Evolutionary conservation across 2,888 invertebrate genomes (phyloP).

Genomic region (Quadroppia sp.): DNA sequence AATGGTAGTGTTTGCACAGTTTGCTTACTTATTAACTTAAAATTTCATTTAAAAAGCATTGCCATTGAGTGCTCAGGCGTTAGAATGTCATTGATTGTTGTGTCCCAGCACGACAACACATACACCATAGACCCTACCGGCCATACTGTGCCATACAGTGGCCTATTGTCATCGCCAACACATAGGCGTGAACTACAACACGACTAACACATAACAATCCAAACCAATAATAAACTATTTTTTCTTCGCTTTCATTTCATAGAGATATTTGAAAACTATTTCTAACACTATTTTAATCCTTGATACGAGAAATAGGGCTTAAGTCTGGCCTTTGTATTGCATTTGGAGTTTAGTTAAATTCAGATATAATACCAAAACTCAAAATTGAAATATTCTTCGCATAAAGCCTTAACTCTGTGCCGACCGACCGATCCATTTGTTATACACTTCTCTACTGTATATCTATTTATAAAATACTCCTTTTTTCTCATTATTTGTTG

Average conservation of each 20-base stretch:
- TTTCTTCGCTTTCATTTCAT: neutral
- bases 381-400: neutral
- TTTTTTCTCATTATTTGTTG: constrained; percentile 18
- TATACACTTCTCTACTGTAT: neutral
- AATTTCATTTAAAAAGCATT: constrained; percentile 27
- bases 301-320: constrained; percentile 7
- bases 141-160: neutral
- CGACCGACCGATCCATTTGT: constrained; percentile 13
- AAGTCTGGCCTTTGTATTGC: neutral
- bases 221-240: constrained; percentile 34
- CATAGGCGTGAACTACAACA: constrained; percentile 38
- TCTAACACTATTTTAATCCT: constrained; percentile 27
- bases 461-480: neutral
- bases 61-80: neutral
- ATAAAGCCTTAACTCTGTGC: neutral
- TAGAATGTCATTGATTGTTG: constrained; percentile 29
- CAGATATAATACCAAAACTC: neutral
- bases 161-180: neutral
- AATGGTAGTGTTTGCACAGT: constrained; percentile 14
- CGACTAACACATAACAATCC: constrained; percentile 24
- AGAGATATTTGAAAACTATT: constrained; percentile 24
- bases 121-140: neutral
- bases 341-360: neutral
- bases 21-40: constrained; percentile 36
- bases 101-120: constrained; percentile 32